Base-by-base conservation (phyloP, 2,113 vertebrate species). In the Emydura subglobosa region DNA sequence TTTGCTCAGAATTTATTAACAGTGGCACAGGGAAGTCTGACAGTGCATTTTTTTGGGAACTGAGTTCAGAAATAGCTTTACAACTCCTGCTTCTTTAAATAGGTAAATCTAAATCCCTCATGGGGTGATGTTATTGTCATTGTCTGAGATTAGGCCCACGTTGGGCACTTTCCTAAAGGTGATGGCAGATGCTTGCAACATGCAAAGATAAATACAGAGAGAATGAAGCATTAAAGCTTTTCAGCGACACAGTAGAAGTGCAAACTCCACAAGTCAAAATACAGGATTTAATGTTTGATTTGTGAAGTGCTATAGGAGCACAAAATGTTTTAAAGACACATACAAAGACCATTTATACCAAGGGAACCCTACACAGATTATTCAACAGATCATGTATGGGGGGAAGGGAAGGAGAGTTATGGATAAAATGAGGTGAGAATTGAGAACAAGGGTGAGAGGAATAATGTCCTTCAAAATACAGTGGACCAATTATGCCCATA, bases 151-250 rank as follows among this genome's bases (percentile, higher is more conserved):
- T 85, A 51, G 81, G 51, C 74, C 84, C 84, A 93, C 57, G 79
- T 93, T 49, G 55, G 78, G 89, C 54, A 85, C 2, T 19, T 92
- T 90, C 92, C 88, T 61, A 61, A 91, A 83, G 85, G 55, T 74
- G 61, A 88, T 76, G 93, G 76, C 87, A 94, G 80, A 78, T 78
- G 54, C 72, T 93, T 85, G 59, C 89, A 86, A 86, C 59, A 79
- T 72, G 44, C 27, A 51, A 93, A 17, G 29, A 91, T 85, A 92
- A 94, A 87, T 44, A 78, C 92, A 12, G 19, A 95, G 53, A 53
- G 29, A 93, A 92, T 83, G 86, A 82, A 57, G 34, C 92, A 87
- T 87, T 95, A 89, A 14, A 2, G 16, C 85, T 95, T 87, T 83
- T 81, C 87, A 79, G 24, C 39, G 88, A 68, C 53, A 83, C 88